A percentile compares a stretch with the other conserved stretches of the same genome.
These are phyloP conservation scores for Brachionus calyciflorus DNA, from an alignment of 1,140 invertebrate species.

Conservation along the genomic window DNA sequence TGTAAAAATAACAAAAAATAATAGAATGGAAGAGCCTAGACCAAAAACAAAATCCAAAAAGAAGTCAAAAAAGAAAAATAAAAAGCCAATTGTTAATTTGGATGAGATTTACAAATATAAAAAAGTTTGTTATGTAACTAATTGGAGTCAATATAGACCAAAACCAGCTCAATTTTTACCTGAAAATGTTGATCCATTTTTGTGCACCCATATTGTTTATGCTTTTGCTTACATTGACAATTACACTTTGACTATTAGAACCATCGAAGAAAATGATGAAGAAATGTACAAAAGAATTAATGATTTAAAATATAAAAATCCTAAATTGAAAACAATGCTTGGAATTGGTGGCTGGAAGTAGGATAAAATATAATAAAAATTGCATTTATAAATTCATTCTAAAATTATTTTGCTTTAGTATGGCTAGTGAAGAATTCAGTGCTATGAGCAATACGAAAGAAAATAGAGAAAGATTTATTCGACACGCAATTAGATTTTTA, in stretches of 20 bases:
- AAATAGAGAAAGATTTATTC: conserved; percentile 51
- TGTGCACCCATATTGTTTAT: conserved; percentile 88
- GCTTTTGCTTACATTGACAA: conserved; percentile 74
- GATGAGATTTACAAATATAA: conserved; percentile 38
- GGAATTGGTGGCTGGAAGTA: conserved; percentile 96
- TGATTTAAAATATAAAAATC: conserved; percentile 87
- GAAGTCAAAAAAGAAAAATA: conserved; percentile 17
- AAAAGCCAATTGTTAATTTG: background rate
- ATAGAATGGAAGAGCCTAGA: background rate
- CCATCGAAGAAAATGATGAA: conserved; percentile 78
- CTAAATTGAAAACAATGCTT: conserved; percentile 81
- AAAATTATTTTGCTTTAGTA: conserved; percentile 67
- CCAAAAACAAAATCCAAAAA: background rate
- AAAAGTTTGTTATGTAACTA: conserved; percentile 81
- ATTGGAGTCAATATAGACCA: conserved; percentile 84
- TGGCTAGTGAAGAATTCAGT: conserved; percentile 65
- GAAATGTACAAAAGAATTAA: conserved; percentile 67
- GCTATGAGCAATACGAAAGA: conserved; percentile 50
- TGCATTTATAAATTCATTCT: background rate
- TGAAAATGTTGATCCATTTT: conserved; percentile 75
- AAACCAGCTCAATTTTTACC: conserved; percentile 79
- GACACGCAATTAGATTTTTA: conserved; percentile 67
- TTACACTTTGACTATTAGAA: conserved; percentile 74
- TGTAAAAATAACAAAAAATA: background rate
- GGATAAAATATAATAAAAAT: too few species aligned